Evolutionary conservation across 2,113 vertebrate genomes (phyloP), one percentile per base, ranked within the genome.

Genomic region (Pollimyrus isidori): DNA sequence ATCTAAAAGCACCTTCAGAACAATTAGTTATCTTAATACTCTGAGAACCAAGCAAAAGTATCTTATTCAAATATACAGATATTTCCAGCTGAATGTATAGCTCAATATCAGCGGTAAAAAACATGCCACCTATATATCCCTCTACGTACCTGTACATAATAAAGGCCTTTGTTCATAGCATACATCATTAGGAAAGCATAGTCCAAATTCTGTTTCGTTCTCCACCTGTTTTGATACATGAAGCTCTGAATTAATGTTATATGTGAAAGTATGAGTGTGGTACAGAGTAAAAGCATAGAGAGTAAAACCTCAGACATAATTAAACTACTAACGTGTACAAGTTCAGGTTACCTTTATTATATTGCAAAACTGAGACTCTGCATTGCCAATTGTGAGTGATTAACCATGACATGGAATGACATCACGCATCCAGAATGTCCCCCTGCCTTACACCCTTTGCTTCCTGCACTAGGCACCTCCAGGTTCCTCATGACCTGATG

Each of bases 151-250:
- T 99, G 98, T 90, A 99, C 98, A 91, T 99, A 99, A 93, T 98
- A 99, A 92, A 96, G 94, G 0, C 98, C 98, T 93, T 98, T 99
- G 93, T 96, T 97, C 93, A 98, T 97, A 65, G 98, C 98, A 88
- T 99, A 99, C 98, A 99, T 99, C 98, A 99, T 99, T 89, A 99
- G 96, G 93, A 99, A 99, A 92, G 98, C 99, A 91, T 99, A 99
- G 93, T 99, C 98, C 93, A 99, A 93, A 92, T 99, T 99, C 93
- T 99, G 98, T 92, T 99, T 99, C 30, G 98, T 99, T 92, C 98
- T 94, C 98, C 98, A 99, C 95, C 98, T 97, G 94, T 86, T 53
- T 86, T 5, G 50, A 56, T 48, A 13, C n/a, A 86, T 13, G 45
- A 84, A 23, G 45, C 82, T 45, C 45, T 23, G 39, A 84, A 48